Evolutionary conservation across 2,113 vertebrate species (phyloP).

Genomic region (crab-eating macaque (Macaca fascicularis)): T2T-MFA8v1.1 NC_088380.1:76007001-76007500

Average conservation of each 20-base stretch:
- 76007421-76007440: slow-evolving; percentile 32
- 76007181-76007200: too few species aligned
- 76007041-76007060: too few species aligned
- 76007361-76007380: not conserved
- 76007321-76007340: not conserved
- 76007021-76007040: too few species aligned
- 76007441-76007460: slow-evolving; percentile 14
- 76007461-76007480: slow-evolving; percentile 14
- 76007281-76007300: not conserved
- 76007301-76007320: not conserved
- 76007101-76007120: too few species aligned
- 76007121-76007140: too few species aligned
- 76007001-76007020: too few species aligned
- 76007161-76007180: too few species aligned
- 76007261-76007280: not conserved
- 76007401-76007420: slow-evolving; percentile 40
- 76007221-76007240: too few species aligned
- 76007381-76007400: not conserved
- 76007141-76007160: too few species aligned
- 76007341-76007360: slow-evolving; percentile 10
- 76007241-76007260: not conserved
- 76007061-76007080: too few species aligned
- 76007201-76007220: too few species aligned
- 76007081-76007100: too few species aligned
- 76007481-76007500: slow-evolving; percentile 25